A percentile compares a stretch with the other conserved stretches of the same genome.
These are phyloP conservation scores for Acrocephalus arundinaceus DNA, from an alignment of 2,113 vertebrate genomes.

Conservation along the genomic window DNA sequence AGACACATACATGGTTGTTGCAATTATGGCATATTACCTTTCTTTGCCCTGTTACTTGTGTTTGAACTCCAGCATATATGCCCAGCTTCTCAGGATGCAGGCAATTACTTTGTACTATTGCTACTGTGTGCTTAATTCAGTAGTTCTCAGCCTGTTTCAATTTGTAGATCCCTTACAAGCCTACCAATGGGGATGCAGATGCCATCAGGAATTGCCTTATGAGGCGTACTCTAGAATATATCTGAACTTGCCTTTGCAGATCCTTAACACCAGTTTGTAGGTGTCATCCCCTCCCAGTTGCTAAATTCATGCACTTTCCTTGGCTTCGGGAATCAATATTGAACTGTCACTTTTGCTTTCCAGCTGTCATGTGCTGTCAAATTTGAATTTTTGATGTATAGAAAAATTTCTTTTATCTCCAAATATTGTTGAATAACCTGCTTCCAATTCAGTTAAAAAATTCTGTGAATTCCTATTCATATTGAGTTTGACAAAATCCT, in stretches of 20 bases:
- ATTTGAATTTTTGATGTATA: not conserved
- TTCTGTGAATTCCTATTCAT: not conserved
- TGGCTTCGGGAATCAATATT: not conserved
- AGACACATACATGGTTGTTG: not conserved
- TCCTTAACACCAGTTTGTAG: not conserved
- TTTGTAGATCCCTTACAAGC: not conserved
- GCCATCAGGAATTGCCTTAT: not conserved
- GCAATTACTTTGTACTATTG: not conserved
- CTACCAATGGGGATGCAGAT: not conserved
- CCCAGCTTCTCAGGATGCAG: not conserved
- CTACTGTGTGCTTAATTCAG: not conserved
- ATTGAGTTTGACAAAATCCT: conserved; percentile 20
- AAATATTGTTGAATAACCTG: not conserved
- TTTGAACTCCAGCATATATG: not conserved
- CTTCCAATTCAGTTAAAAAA: not conserved
- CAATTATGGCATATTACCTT: not conserved
- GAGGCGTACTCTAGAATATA: not conserved
- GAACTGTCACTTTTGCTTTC: not conserved
- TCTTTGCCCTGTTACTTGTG: not conserved
- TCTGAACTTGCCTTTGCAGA: not conserved
- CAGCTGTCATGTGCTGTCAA: not conserved
- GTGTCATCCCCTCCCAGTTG: not conserved
- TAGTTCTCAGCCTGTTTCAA: not conserved
- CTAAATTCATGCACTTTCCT: not conserved
- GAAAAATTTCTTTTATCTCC: not conserved